Evolutionary conservation across 2,888 invertebrate species (phyloP), one percentile per base, ranked within the genome.

Genomic region (Synergus itoensis): DNA sequence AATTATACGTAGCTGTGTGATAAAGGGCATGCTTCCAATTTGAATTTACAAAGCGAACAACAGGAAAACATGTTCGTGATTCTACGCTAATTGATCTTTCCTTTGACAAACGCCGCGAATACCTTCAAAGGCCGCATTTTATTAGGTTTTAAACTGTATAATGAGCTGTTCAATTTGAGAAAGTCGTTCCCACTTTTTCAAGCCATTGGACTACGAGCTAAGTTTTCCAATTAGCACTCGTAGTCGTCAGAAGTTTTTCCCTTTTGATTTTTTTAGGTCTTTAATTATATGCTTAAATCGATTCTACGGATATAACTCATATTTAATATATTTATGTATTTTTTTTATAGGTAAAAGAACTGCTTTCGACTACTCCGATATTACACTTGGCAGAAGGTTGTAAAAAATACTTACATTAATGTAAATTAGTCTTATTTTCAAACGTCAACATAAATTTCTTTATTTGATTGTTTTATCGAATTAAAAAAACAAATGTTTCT

Each of bases 41-140:
- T 53, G 36, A n/a, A 53, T 53, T 73, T 73, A 53, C 73, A 53
- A 73, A 73, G 73, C 53, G 73, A 73, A 36, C 53, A 53, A 73
- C 73, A 40, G 53, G 40, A 53, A 53, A 73, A 53, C 53, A 73
- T 36, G 53, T 48, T 73, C 48, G 36, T 36, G 53, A 73, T 73
- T 73, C 48, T 73, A 53, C 53, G 36, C 53, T 53, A 73, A 53
- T 53, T 73, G 53, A 73, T 73, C 53, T 53, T 53, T 53, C n/a
- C 53, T 73, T 73, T 53, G 36, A 11, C 40, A 53, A 73, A 73
- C 11, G 36, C 69, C 0, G 48, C 4, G 16, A 48, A 69, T 69
- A 28, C 16, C 28, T 48, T 48, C 7, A 21, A 67, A 5, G 1
- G 4, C 21, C n/a, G n/a, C n/a, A 64, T 64, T 40, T 65, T 8